These are phyloP conservation scores for Cuniculus paca DNA, from an alignment of 2,797 vertebrate genomes.

Conservation along the genomic window DNA sequence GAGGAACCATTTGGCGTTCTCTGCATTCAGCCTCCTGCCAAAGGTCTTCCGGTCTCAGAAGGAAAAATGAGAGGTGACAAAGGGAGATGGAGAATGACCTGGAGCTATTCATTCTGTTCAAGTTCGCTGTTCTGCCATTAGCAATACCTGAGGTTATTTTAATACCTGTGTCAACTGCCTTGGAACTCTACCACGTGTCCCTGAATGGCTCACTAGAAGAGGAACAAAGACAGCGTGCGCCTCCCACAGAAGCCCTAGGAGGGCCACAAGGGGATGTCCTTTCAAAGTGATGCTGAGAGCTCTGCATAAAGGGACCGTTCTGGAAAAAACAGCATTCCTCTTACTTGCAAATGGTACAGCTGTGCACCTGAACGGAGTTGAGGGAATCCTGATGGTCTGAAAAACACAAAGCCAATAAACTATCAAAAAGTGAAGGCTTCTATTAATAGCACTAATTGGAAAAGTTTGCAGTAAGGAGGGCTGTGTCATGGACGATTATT, in stretches of 20 bases:
- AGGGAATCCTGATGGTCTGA: not conserved
- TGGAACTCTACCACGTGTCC: not conserved
- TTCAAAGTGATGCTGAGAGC: not conserved
- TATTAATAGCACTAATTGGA: not conserved
- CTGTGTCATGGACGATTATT: not conserved
- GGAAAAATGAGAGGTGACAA: not conserved
- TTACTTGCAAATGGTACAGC: not conserved
- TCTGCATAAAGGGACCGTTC: not conserved
- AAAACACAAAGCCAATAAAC: not conserved
- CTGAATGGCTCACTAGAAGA: not conserved
- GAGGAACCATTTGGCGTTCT: not conserved
- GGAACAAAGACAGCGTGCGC: not conserved
- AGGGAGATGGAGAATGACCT: not conserved
- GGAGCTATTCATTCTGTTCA: not conserved
- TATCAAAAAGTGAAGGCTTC: not conserved
- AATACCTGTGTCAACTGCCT: not conserved
- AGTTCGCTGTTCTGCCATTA: not conserved
- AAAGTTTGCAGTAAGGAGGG: not conserved
- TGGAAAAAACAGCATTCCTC: not conserved
- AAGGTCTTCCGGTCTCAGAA: not conserved
- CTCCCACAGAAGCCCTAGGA: not conserved
- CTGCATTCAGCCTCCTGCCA: not conserved
- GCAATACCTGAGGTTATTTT: not conserved
- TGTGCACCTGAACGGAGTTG: rapidly evolving
- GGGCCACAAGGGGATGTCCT: rapidly evolving